Evolutionary conservation across 1,140 invertebrate genomes (phyloP).

Genomic region (Andricus grossulariae): DNA sequence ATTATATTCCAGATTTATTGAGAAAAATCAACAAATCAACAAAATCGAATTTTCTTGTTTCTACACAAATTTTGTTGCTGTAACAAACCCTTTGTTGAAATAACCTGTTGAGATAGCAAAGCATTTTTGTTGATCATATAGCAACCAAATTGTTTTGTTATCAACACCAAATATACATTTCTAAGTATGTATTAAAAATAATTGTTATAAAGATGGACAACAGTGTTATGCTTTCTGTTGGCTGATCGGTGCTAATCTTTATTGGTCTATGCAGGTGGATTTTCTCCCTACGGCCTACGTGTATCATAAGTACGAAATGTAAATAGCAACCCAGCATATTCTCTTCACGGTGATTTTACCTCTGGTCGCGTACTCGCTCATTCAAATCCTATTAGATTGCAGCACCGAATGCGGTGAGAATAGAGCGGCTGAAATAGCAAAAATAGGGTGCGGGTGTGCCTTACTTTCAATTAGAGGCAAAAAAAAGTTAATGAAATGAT

Average conservation of each 20-base stretch:
- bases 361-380: constrained; percentile 2
- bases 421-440: constrained; percentile 12
- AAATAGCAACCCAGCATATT: constrained; percentile 11
- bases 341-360: constrained; percentile 29
- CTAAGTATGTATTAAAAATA: background rate
- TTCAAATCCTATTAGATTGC: constrained; percentile 29
- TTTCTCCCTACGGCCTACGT: background rate
- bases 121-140: no score
- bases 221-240: background rate
- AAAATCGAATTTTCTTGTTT: no score
- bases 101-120: no score
- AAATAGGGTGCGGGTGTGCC: background rate
- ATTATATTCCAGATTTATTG: no score
- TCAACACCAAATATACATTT: no score
- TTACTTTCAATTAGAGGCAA: background rate
- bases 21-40: no score
- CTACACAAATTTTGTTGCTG: no score
- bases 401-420: constrained; percentile 1
- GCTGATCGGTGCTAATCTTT: constrained; percentile 53
- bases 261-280: constrained; percentile 34
- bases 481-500: background rate
- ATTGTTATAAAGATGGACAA: background rate
- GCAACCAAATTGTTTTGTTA: no score
- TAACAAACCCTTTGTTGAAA: no score
- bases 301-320: constrained; percentile 12